Base-by-base conservation (phyloP, 2,888 invertebrate genomes). In the Idaea dimidiata region DNA sequence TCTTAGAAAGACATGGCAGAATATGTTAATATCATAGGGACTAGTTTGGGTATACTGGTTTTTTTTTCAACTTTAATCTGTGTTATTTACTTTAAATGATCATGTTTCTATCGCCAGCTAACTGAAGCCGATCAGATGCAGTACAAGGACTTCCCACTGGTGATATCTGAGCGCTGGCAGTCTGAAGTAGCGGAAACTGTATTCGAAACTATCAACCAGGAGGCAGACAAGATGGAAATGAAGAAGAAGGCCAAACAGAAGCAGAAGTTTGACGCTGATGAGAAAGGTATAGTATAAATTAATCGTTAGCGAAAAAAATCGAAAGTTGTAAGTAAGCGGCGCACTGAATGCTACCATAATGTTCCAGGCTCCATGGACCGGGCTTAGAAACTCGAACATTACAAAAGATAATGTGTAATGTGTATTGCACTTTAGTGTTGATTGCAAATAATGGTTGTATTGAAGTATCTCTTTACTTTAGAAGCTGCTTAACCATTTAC, bases 131-230 rank as follows among this genome's bases (percentile, higher is more conserved):
- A 99, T 92, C 99, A 99, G 90, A 99, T 99, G 81, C 94, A 99
- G 74, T 99, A 99, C 93, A 98, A 98, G 91, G 98, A 99, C 91
- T 99, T 99, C 92, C 98, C 99, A 62, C 94, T 99, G 75, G 98
- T 99, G 70, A 99, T 99, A 84, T 99, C 99, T 0, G 99, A 99
- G 91, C 95, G 99, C 89, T 99, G 99, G 99, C 99, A 99, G 89
- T 96, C 97, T 68, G 99, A 99, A 93, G 98, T 99, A 10, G 97
- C 99, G 1, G 99, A 99, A 93, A 99, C 99, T 0, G 99, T 99
- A 65, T 99, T 99, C 88, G 99, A 99, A 85, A 97, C 98, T 60
- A 97, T 99, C 83, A 99, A 99, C 89, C 95, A 95, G 78, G 99
- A 99, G 92, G 97, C 99, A 0, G 99, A 99, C 88, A 99, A 99